Conservation (phyloP, 2,888 invertebrate species). For the Pseudanteris insignis region DNA sequence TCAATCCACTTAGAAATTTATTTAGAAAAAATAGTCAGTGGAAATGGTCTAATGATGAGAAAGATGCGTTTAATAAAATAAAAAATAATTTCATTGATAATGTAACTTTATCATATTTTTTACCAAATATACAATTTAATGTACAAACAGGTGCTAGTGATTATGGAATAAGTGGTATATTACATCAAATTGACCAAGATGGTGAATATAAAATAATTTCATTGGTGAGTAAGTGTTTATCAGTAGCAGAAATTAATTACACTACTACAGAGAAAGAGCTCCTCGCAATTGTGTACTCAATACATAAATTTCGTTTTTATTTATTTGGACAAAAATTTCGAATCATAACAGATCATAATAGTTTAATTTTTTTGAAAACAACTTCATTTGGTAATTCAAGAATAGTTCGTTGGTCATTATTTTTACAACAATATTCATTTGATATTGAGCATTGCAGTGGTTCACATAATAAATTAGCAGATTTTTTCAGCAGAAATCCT, state of each 20-base stretch:
- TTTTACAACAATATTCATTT: constrained; percentile 17
- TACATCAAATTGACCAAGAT: constrained; percentile 8
- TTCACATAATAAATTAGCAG: constrained; percentile 8
- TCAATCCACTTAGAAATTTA: constrained; percentile 13
- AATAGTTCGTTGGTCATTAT: constrained; percentile 12
- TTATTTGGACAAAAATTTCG: constrained; percentile 7
- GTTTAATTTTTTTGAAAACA: constrained; percentile 9
- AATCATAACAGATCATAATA: constrained; percentile 20
- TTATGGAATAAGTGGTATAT: constrained; percentile 6
- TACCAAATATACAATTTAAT: neutral
- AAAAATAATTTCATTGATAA: constrained; percentile 7
- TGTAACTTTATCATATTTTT: constrained; percentile 4
- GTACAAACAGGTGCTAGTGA: constrained; percentile 17
- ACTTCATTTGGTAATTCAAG: constrained; percentile 15
- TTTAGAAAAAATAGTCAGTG: constrained; percentile 1
- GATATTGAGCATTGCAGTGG: constrained; percentile 12
- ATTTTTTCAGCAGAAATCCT: constrained; percentile 15
- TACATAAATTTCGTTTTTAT: constrained; percentile 7
- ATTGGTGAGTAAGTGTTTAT: constrained; percentile 16
- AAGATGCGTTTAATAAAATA: neutral
- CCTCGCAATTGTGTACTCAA: constrained; percentile 16
- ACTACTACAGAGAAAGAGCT: constrained; percentile 16
- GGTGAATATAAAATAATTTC: constrained; percentile 9
- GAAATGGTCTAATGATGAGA: constrained; percentile 3
- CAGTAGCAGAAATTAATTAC: constrained; percentile 1